Evolutionary conservation across 2,797 vertebrate genomes (phyloP).

Genomic region (Catamblyrhynchus diadema): DNA sequence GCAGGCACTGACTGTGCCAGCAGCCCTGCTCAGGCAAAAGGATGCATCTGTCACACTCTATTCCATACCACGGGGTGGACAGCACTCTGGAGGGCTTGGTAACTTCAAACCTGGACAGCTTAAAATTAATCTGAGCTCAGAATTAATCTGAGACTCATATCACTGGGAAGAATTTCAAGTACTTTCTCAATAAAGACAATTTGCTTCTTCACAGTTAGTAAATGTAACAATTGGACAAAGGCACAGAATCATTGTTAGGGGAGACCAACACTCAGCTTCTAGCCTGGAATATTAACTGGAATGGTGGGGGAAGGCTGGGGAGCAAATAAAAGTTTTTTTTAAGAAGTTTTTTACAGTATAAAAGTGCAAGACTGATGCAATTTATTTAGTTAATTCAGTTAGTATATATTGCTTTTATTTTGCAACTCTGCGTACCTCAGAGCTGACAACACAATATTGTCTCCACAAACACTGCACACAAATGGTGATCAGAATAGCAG

Average conservation of each 20-base stretch:
- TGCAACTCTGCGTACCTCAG: accelerated
- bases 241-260: not conserved
- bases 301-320: not conserved
- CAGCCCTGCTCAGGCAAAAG: not conserved
- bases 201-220: not conserved
- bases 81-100: not conserved
- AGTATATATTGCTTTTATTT: not conserved
- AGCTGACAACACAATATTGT: not conserved
- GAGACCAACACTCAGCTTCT: not conserved
- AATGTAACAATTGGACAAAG: not conserved
- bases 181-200: not conserved
- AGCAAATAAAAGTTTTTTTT: not conserved
- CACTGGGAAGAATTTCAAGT: not conserved
- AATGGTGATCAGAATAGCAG: not conserved
- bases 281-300: not conserved
- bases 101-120: not conserved
- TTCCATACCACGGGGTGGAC: not conserved
- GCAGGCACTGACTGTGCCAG: not conserved
- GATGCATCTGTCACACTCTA: not conserved
- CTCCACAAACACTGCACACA: not conserved
- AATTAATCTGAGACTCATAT: not conserved
- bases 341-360: not conserved
- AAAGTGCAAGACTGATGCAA: not conserved
- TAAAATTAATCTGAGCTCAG: not conserved
- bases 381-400: not conserved